A percentile compares a stretch with the other conserved stretches of the same genome.
These are phyloP conservation scores for Pterocles gutturalis DNA, from an alignment of 2,113 vertebrate species.

Conservation along the genomic window DNA sequence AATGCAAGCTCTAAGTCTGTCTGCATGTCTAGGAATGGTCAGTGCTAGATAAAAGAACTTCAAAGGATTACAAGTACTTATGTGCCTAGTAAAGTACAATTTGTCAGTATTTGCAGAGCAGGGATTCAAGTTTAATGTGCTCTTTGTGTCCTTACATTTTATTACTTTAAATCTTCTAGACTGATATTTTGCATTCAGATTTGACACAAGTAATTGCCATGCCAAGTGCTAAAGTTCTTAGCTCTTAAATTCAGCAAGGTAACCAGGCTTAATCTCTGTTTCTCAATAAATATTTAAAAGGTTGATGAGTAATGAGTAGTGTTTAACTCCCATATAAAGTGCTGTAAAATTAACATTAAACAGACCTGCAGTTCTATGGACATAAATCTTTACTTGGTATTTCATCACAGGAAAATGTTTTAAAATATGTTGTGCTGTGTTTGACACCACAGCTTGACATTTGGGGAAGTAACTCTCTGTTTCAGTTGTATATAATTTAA, in stretches of 20 bases:
- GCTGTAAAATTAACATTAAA: background rate
- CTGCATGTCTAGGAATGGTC: background rate
- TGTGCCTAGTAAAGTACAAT: background rate
- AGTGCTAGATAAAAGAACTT: background rate
- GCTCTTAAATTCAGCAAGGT: background rate
- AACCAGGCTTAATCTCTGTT: background rate
- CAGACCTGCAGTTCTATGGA: background rate
- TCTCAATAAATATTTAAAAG: background rate
- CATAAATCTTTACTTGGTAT: background rate
- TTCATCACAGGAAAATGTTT: background rate
- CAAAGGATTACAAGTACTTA: background rate
- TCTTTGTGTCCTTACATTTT: background rate
- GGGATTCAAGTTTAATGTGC: background rate
- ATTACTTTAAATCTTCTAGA: background rate
- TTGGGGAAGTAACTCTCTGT: background rate
- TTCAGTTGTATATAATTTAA: background rate
- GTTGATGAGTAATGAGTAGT: background rate
- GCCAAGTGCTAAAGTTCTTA: background rate
- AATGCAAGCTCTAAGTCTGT: background rate
- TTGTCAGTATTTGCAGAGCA: background rate
- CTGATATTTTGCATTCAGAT: background rate
- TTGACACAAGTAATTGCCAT: background rate
- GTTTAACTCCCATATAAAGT: background rate
- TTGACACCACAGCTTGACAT: background rate
- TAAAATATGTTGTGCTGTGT: background rate